A percentile compares a stretch with the other conserved stretches of the same genome.
These are phyloP conservation scores for Eidolon dupreanum DNA, from an alignment of 2,797 vertebrate species.

Conservation along the genomic window DNA sequence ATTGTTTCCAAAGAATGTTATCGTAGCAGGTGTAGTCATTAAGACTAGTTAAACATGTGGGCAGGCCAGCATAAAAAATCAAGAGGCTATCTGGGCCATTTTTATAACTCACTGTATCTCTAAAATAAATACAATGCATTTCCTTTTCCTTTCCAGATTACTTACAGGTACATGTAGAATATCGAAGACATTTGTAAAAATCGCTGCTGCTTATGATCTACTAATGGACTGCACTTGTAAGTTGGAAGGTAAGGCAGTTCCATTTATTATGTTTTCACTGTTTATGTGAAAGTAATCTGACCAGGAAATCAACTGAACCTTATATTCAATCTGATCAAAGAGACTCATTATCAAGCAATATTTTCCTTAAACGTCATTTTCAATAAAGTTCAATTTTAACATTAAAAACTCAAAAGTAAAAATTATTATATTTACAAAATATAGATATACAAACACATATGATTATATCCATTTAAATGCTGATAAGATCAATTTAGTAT, in stretches of 20 bases:
- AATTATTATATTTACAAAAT: not conserved
- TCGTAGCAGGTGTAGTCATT: not conserved
- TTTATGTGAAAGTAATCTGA: not conserved
- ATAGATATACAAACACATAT: not conserved
- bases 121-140: not conserved
- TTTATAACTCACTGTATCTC: not conserved
- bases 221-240: rapidly evolving
- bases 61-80: not conserved
- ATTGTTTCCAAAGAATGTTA: not conserved
- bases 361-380: not conserved
- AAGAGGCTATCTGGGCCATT: not conserved
- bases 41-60: not conserved
- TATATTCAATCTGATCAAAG: not conserved
- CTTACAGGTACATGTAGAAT: not conserved
- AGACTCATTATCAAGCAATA: not conserved
- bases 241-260: not conserved
- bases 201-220: not conserved
- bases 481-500: not conserved
- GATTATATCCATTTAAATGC: not conserved
- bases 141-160: not conserved
- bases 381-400: not conserved
- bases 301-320: not conserved
- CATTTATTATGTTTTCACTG: not conserved
- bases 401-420: not conserved
- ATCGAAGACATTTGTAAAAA: not conserved